Base-by-base conservation (phyloP, 2,888 invertebrate genomes). In the Andrena flavipes region DNA sequence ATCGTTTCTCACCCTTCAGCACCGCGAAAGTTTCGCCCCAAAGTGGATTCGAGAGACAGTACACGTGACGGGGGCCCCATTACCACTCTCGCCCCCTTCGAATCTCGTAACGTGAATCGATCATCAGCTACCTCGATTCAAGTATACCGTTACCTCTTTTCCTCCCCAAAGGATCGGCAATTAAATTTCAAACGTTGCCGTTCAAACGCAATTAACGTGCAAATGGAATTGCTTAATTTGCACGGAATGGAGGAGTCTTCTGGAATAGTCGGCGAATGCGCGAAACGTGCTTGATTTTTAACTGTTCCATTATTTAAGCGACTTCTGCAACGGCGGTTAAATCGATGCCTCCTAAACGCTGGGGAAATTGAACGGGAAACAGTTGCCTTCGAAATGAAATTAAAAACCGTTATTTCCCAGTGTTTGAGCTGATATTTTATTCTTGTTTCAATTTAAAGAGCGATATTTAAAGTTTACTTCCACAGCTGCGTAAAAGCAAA, bases 1-100 rank as follows among this genome's bases (percentile, higher is more conserved):
- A 26, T 71, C 48, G 51, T 68, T 76, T 70, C 63, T 71, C 79
- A 72, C 48, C 72, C 33, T 63, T 63, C 62, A 10, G 30, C 62
- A 48, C 42, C 13, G 23, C 23, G 35, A 60, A 81, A 81, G 51
- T 86, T 84, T 67, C 54, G n/a, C 13, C 42, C 33, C 59, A 26
- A 42, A 42, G n/a, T 16, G 29, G 26, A 49, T 16, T 64, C 29
- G 26, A 71, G 49, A 71, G 67, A 30, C 78, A 26, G 23, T 3
- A 73, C 60, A 62, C 65, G 49, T 67, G 60, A 48, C 60, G 74
- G 63, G 63, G 76, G 74, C 13, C 69, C 76, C 56, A 69, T 86
- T 79, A 83, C 59, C 33, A 30, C 56, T 33, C 60, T 59, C 49
- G 0, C 30, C 42, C 42, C 26, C 65, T 30, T 56, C 68, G 33